A percentile compares a stretch with the other conserved stretches of the same genome.
phyloP scores from a whole-genome alignment of 2,113 vertebrate genomes.

The Ciconia boyciana region DNA sequence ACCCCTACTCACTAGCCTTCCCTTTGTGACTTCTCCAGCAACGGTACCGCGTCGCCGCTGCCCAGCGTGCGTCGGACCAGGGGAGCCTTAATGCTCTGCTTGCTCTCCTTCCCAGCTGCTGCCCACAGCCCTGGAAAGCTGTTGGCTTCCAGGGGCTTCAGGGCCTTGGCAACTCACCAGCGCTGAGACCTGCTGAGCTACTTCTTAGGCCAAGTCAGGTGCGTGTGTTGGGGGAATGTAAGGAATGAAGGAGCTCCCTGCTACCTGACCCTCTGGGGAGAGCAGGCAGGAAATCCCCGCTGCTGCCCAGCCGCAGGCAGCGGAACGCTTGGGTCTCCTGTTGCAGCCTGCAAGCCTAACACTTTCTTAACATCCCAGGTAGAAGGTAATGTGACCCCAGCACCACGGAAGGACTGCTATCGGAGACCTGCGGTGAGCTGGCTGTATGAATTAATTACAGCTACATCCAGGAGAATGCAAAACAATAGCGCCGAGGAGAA shows the following conservation, averaged over 20 bases:
- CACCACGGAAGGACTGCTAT: accelerated
- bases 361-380: neutral
- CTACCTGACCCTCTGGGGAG: neutral
- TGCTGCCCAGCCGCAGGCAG: neutral
- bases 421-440: accelerated
- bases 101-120: neutral
- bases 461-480: neutral
- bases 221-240: neutral
- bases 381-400: neutral
- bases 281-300: neutral
- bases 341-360: neutral
- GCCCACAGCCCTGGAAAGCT: neutral
- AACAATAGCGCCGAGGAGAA: accelerated
- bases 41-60: accelerated
- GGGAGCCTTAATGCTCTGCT: neutral
- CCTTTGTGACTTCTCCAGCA: neutral
- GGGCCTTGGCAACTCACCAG: neutral
- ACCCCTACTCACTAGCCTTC: neutral
- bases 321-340: accelerated
- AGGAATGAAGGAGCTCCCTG: neutral
- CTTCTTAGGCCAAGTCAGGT: neutral
- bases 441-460: neutral
- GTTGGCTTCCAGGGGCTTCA: neutral
- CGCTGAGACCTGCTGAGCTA: neutral
- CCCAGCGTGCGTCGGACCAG: neutral